phyloP scores from a whole-genome alignment of 2,888 invertebrate genomes.

The Heliconius ismenius region DNA sequence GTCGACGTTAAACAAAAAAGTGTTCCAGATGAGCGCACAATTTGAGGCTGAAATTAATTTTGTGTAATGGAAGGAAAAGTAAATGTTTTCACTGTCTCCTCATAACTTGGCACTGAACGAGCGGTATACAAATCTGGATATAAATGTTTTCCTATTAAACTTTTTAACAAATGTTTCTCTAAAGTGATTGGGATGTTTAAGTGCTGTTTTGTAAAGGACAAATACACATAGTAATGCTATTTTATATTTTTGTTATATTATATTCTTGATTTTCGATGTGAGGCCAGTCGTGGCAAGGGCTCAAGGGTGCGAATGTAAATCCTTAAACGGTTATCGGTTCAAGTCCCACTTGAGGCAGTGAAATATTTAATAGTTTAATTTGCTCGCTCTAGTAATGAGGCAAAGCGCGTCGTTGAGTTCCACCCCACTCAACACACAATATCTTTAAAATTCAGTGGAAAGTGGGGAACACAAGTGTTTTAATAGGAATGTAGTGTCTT shows the following conservation, averaged over 20 bases:
- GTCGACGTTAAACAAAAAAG: conserved; percentile 47
- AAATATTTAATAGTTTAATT: background rate
- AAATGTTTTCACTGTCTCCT: conserved; percentile 43
- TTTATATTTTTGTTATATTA: background rate
- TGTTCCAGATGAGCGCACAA: conserved; percentile 48
- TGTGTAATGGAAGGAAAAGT: conserved; percentile 51
- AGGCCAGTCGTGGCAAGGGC: too few relatives aligned
- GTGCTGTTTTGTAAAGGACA: background rate
- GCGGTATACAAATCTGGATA: conserved; percentile 2
- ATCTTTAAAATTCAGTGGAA: background rate
- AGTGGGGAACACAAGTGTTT: too few relatives aligned
- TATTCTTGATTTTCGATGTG: too few relatives aligned
- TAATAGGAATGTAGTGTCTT: background rate
- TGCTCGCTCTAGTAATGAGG: background rate
- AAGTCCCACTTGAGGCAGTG: background rate
- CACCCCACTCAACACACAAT: too few relatives aligned
- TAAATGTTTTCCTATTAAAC: conserved; percentile 1
- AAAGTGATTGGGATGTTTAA: conserved; percentile 17
- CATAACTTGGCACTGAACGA: conserved; percentile 25
- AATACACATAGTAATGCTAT: too few relatives aligned
- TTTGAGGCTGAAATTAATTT: conserved; percentile 50
- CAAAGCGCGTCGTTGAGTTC: too few relatives aligned
- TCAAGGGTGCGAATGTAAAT: too few relatives aligned
- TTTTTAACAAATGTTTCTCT: conserved; percentile 4
- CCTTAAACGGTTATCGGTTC: background rate